These are phyloP conservation scores for Dascillus cervinus DNA, from an alignment of 2,888 invertebrate genomes.

Conservation along the genomic window DNA sequence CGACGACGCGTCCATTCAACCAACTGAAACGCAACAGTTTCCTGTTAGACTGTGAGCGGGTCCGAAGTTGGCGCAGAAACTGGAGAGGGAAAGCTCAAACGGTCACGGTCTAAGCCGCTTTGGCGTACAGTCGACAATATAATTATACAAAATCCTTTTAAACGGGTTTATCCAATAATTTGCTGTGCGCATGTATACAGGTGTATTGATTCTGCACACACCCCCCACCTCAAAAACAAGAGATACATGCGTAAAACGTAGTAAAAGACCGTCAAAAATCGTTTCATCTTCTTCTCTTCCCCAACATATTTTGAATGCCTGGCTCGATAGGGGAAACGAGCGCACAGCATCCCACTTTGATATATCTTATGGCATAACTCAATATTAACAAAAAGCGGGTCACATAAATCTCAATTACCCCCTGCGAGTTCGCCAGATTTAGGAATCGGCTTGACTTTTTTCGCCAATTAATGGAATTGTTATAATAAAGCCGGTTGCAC, in stretches of 20 bases:
- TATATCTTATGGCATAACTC: constrained; percentile 7
- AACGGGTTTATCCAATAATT: constrained; percentile 18
- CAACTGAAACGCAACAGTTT: constrained; percentile 14
- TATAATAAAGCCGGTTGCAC: neutral
- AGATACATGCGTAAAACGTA: constrained; percentile 14
- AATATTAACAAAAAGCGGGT: constrained; percentile 7
- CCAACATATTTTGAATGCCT: constrained; percentile 2
- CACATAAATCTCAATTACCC: neutral
- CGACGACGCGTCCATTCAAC: constrained; percentile 10
- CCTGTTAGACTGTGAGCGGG: constrained; percentile 11
- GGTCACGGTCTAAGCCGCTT: constrained; percentile 9
- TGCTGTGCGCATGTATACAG: constrained; percentile 20
- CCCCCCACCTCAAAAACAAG: constrained; percentile 13
- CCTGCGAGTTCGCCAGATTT: no score
- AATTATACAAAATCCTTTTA: constrained; percentile 17
- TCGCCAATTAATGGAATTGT: neutral
- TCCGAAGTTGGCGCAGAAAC: neutral
- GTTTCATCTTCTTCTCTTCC: constrained; percentile 10
- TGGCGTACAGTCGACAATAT: constrained; percentile 13
- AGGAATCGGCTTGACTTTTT: no score
- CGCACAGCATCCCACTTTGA: constrained; percentile 7
- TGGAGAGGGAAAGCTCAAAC: neutral
- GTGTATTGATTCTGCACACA: constrained; percentile 20
- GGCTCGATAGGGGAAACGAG: constrained; percentile 7
- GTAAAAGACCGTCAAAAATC: constrained; percentile 12